phyloP scores from a whole-genome alignment of 2,888 invertebrate species.

The Harpalus rufipes region DNA sequence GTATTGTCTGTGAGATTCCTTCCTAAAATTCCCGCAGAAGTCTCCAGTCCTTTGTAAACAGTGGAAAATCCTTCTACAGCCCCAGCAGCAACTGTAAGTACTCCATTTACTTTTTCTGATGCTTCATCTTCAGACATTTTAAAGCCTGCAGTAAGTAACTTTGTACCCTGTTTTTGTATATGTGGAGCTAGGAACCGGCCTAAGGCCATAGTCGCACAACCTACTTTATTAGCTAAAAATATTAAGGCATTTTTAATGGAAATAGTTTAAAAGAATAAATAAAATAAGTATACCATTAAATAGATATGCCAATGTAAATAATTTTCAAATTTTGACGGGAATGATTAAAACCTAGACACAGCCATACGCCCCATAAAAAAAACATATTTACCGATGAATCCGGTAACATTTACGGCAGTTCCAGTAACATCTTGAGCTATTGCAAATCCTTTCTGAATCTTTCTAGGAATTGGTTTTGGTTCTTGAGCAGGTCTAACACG shows the following conservation, averaged over 20 bases:
- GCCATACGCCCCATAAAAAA: not conserved
- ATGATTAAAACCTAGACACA: no score
- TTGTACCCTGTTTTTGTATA: slow-evolving; percentile 82
- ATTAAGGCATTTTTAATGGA: no score
- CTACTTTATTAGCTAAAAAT: slow-evolving; percentile 80
- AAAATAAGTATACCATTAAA: no score
- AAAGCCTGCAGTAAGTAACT: slow-evolving; percentile 79
- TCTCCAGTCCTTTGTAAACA: slow-evolving; percentile 85
- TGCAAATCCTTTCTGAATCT: slow-evolving; percentile 80
- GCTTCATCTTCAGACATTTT: slow-evolving; percentile 80
- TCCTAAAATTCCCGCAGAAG: slow-evolving; percentile 84
- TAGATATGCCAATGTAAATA: no score
- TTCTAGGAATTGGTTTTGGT: slow-evolving; percentile 78
- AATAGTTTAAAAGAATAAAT: not conserved
- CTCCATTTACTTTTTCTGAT: slow-evolving; percentile 79
- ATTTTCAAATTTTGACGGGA: no score
- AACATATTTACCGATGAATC: slow-evolving; percentile 79
- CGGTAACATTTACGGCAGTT: slow-evolving; percentile 84
- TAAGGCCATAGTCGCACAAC: slow-evolving; percentile 83
- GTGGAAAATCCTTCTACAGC: slow-evolving; percentile 85
- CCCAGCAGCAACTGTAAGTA: slow-evolving; percentile 84
- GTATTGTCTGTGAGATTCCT: slow-evolving; percentile 84
- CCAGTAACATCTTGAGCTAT: slow-evolving; percentile 84
- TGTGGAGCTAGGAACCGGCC: slow-evolving; percentile 85
- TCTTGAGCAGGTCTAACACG: slow-evolving; percentile 78